These are phyloP conservation scores for Tor tambroides DNA, from an alignment of 2,113 vertebrate genomes.

Conservation along the genomic window DNA sequence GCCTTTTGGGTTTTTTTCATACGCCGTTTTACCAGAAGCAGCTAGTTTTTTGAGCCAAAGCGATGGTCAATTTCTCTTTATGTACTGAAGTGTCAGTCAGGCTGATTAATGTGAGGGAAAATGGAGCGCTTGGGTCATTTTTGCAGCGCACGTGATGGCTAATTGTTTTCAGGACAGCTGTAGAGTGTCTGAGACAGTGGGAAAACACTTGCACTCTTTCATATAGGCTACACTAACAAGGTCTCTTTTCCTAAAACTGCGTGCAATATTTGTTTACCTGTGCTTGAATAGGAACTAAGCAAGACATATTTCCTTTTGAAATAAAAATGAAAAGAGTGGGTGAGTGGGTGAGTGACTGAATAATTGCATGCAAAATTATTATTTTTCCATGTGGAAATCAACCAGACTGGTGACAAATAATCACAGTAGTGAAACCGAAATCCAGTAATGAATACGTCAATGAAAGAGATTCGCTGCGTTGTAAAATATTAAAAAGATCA, in stretches of 20 bases:
- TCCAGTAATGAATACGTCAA: too few relatives aligned
- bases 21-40: slow-evolving; percentile 40
- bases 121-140: slow-evolving; percentile 38
- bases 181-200: slow-evolving; percentile 23
- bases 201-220: slow-evolving; percentile 66
- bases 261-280: slow-evolving; percentile 65
- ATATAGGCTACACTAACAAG: slow-evolving; percentile 60
- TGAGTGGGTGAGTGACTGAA: not conserved
- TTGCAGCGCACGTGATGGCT: slow-evolving; percentile 55
- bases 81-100: slow-evolving; percentile 60
- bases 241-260: slow-evolving; percentile 23
- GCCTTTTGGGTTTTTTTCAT: slow-evolving; percentile 43
- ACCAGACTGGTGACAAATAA: not conserved
- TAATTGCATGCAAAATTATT: not conserved
- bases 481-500: not conserved
- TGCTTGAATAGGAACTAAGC: slow-evolving; percentile 53
- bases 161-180: slow-evolving; percentile 70
- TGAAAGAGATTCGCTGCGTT: not conserved
- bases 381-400: slow-evolving; percentile 4
- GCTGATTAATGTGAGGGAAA: slow-evolving; percentile 65
- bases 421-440: not conserved
- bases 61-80: slow-evolving; percentile 6
- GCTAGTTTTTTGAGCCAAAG: slow-evolving; percentile 20
- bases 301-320: slow-evolving; percentile 31
- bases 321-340: not conserved